Evolutionary conservation across 2,888 invertebrate genomes (phyloP).

Genomic region (Folsomia candida): DNA sequence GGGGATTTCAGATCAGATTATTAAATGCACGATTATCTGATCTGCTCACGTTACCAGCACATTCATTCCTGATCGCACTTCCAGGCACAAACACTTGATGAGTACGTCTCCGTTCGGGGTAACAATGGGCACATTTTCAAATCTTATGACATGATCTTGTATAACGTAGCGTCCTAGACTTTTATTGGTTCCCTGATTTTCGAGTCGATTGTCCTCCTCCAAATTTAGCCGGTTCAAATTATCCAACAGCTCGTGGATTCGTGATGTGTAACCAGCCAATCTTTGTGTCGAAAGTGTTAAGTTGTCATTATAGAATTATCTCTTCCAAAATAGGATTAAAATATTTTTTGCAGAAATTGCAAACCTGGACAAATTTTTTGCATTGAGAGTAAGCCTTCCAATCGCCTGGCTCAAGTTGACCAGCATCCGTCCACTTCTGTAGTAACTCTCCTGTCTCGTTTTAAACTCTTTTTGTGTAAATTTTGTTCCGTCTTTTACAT

Average conservation of each 20-base stretch:
- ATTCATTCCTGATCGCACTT: conserved; percentile 92
- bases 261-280: conserved; percentile 87
- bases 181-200: neutral
- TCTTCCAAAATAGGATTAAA: neutral
- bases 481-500: conserved; percentile 62
- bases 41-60: too few species aligned
- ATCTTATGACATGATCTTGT: conserved; percentile 81
- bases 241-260: conserved; percentile 82
- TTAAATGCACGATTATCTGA: too few species aligned
- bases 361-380: conserved; percentile 76
- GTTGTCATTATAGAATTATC: neutral
- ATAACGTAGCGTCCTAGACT: conserved; percentile 22
- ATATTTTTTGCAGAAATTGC: neutral
- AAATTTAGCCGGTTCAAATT: conserved; percentile 80
- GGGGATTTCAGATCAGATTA: too few species aligned
- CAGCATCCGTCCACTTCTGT: conserved; percentile 93
- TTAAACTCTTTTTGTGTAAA: conserved; percentile 7
- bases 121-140: conserved; percentile 89
- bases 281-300: too few species aligned
- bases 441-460: conserved; percentile 69
- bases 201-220: conserved; percentile 53
- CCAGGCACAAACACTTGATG: conserved; percentile 72
- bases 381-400: conserved; percentile 89
- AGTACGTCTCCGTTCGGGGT: conserved; percentile 97
- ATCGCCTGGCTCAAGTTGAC: conserved; percentile 96